A percentile compares a stretch with the other conserved stretches of the same genome.
Conservation (phyloP, 2,797 vertebrate species). For the Harpagifer antarcticus region DNA sequence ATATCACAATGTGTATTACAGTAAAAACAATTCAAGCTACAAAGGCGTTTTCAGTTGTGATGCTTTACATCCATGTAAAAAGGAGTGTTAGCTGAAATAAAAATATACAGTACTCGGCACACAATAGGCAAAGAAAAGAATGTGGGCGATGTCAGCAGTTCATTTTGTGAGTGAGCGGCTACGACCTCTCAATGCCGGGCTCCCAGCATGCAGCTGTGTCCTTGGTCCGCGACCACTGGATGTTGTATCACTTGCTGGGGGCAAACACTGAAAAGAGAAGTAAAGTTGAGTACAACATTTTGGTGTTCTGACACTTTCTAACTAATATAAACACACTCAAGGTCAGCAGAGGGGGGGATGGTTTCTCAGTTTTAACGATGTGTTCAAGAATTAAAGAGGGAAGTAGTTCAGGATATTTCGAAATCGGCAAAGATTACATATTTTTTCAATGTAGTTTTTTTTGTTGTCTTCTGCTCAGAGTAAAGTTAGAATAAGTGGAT, state of each 20-base stretch:
- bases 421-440: background rate
- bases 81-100: background rate
- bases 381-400: background rate
- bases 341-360: background rate
- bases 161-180: no score
- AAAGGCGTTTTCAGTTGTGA: background rate
- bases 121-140: background rate
- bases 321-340: conserved; percentile 12
- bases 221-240: background rate
- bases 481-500: background rate
- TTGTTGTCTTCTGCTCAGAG: conserved; percentile 11
- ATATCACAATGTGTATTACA: conserved; percentile 10
- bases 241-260: conserved; percentile 38
- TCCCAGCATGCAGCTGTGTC: conserved; percentile 6
- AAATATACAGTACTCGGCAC: background rate
- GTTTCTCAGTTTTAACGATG: background rate
- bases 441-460: background rate
- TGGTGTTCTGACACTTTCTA: background rate
- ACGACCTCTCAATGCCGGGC: background rate
- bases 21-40: background rate
- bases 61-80: background rate
- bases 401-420: conserved; percentile 1
- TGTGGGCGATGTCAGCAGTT: no score
- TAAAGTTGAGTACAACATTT: background rate
- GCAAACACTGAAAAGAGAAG: conserved; percentile 69